Evolutionary conservation across 2,797 vertebrate genomes (phyloP).

Genomic region (Otus scops): DNA sequence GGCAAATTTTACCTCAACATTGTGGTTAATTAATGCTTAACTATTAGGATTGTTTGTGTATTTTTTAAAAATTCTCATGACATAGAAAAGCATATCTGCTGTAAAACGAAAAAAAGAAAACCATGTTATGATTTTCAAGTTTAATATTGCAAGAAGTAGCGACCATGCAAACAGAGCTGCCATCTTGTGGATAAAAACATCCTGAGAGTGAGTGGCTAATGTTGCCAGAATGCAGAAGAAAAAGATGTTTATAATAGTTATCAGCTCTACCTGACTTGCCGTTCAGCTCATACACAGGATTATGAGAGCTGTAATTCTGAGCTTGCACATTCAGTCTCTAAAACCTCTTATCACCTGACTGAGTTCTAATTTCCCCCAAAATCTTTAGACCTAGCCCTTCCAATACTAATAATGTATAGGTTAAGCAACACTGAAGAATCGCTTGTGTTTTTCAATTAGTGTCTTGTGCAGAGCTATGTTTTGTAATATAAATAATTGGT

Average conservation of each 20-base stretch:
- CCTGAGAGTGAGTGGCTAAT: neutral
- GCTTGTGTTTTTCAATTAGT: conserved; percentile 59
- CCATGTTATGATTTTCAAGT: neutral
- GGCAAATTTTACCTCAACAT: neutral
- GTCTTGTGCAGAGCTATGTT: conserved; percentile 52
- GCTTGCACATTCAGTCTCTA: neutral
- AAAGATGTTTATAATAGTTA: neutral
- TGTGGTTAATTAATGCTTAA: neutral
- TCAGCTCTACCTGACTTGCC: neutral
- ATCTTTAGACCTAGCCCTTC: conserved; percentile 24
- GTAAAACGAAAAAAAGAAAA: neutral
- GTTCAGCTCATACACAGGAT: neutral
- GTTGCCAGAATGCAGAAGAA: neutral
- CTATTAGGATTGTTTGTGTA: neutral
- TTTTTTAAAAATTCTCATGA: neutral
- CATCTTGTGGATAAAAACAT: conserved; percentile 62
- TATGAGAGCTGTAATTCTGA: neutral
- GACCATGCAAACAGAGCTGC: conserved; percentile 48
- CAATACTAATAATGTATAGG: conserved; percentile 32
- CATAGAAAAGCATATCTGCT: neutral
- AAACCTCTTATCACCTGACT: conserved; percentile 24
- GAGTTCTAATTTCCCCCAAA: conserved; percentile 21
- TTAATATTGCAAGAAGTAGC: neutral
- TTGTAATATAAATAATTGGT: conserved; percentile 71
- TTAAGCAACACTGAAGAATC: neutral